Percentiles rank a stretch among this genome's conserved stretches.
phyloP scores from a whole-genome alignment of 2,113 vertebrate species.

The Carassius carassius region DNA sequence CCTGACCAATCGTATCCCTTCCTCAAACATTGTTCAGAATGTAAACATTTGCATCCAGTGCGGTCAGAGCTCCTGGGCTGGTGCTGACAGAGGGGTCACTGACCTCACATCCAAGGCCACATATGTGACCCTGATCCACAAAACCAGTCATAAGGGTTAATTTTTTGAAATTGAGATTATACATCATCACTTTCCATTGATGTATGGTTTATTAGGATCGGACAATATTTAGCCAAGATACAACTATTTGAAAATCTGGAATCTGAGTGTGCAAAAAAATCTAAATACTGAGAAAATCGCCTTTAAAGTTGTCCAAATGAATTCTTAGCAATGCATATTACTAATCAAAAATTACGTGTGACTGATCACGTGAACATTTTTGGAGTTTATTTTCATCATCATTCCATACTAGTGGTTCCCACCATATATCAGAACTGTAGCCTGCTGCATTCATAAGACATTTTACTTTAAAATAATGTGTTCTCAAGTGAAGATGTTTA shows the following conservation, averaged over 20 bases:
- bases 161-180: too few relatives aligned
- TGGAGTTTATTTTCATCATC: constrained; percentile 16
- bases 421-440: background rate
- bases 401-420: background rate
- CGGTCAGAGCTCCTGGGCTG: constrained; percentile 18
- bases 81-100: constrained; percentile 29
- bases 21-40: constrained; percentile 32
- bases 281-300: too few relatives aligned
- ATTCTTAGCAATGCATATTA: too few relatives aligned
- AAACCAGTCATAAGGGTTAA: too few relatives aligned
- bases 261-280: too few relatives aligned
- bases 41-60: constrained; percentile 17
- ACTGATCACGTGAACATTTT: background rate
- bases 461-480: background rate
- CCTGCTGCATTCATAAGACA: background rate
- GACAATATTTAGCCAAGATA: too few relatives aligned
- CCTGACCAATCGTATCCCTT: background rate
- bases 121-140: too few relatives aligned
- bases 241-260: too few relatives aligned
- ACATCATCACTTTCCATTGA: too few relatives aligned
- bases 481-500: background rate
- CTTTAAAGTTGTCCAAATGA: too few relatives aligned
- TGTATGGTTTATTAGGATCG: too few relatives aligned
- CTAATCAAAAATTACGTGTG: too few relatives aligned
- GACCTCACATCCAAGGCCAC: constrained; percentile 24